These are phyloP conservation scores for Ganaspis brasiliensis DNA, from an alignment of 2,888 invertebrate genomes.

Conservation along the genomic window DNA sequence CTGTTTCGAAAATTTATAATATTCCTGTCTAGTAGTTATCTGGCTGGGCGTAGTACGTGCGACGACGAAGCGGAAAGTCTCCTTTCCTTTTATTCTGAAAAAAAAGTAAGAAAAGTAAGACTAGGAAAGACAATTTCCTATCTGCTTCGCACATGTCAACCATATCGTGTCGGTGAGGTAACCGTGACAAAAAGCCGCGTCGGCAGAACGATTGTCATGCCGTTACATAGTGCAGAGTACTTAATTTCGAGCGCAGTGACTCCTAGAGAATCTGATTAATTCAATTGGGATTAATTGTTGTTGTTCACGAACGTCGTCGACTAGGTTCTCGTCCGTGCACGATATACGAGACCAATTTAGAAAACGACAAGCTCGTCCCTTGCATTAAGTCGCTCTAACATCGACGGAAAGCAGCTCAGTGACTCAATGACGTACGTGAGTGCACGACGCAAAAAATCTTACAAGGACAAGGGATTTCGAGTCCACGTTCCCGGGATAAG, in stretches of 20 bases:
- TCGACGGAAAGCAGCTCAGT: constrained; percentile 30
- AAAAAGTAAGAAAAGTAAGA: constrained; percentile 18
- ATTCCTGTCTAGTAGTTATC: constrained; percentile 62
- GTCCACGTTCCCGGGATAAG: constrained; percentile 7
- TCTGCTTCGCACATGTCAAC: constrained; percentile 51
- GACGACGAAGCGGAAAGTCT: constrained; percentile 48
- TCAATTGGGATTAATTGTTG: constrained; percentile 70
- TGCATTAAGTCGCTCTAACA: constrained; percentile 47
- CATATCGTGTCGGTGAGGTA: constrained; percentile 17
- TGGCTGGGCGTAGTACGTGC: constrained; percentile 49
- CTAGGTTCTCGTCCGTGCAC: constrained; percentile 30
- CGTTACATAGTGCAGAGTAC: constrained; percentile 37
- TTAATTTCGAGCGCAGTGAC: constrained; percentile 55
- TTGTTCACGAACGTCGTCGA: constrained; percentile 51
- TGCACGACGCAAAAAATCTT: background rate
- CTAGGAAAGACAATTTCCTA: constrained; percentile 55
- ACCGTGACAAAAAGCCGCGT: constrained; percentile 44
- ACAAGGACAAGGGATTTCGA: background rate
- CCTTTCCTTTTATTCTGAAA: constrained; percentile 40
- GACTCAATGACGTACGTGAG: constrained; percentile 15
- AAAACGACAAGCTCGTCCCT: constrained; percentile 50
- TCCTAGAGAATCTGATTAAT: constrained; percentile 65
- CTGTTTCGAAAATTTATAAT: constrained; percentile 71
- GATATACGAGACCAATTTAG: constrained; percentile 59
- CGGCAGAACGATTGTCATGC: constrained; percentile 16